A percentile compares a stretch with the other conserved stretches of the same genome.
Conservation (phyloP, 2,113 vertebrate species). For the Delphinus delphis region DNA sequence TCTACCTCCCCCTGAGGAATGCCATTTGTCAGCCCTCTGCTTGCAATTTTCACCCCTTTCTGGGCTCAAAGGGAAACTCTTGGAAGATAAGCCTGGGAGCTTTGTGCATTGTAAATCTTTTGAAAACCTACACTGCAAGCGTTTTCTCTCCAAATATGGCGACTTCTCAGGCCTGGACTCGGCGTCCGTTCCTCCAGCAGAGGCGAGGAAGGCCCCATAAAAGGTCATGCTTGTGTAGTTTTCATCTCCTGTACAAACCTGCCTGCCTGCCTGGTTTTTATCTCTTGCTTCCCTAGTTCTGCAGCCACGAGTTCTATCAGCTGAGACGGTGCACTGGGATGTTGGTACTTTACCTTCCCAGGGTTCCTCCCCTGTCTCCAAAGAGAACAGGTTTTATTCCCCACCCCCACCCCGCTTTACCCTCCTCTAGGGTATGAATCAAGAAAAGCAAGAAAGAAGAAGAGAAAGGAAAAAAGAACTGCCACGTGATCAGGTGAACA, state of each 20-base stretch:
- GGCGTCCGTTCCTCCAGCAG: background rate
- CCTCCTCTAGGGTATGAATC: background rate
- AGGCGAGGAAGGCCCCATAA: slow-evolving; percentile 48
- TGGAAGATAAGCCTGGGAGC: background rate
- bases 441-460: background rate
- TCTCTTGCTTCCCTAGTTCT: background rate
- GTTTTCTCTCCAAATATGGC: slow-evolving; percentile 68
- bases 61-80: background rate
- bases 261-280: background rate
- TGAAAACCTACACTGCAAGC: background rate
- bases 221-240: slow-evolving; percentile 18
- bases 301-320: background rate
- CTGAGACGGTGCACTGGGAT: background rate
- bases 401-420: background rate
- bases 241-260: background rate
- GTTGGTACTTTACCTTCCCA: background rate
- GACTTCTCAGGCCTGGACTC: slow-evolving; percentile 2
- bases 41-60: slow-evolving; percentile 22
- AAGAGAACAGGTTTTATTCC: background rate
- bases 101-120: slow-evolving; percentile 15
- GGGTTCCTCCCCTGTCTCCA: background rate
- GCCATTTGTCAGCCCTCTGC: background rate
- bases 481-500: background rate
- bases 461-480: background rate
- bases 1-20: background rate